Base-by-base conservation (phyloP, 2,113 vertebrate species). In the Craseonycteris thonglongyai region DNA sequence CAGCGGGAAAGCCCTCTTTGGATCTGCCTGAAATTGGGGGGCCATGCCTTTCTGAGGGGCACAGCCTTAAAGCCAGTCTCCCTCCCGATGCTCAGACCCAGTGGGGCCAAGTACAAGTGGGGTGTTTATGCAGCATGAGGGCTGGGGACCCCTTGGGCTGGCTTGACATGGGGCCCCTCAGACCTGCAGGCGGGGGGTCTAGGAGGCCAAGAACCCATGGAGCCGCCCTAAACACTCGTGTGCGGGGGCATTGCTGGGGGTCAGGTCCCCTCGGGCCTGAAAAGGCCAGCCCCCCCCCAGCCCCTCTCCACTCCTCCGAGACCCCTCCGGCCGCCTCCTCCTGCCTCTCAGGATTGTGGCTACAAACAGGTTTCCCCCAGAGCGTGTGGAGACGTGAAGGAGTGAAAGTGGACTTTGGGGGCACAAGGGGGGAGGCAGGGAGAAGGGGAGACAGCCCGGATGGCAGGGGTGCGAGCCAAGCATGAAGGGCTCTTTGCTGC, bases 331-430 rank as follows among this genome's bases (percentile, higher is more conserved):
- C 82, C 0, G 3, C 35, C 8, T 88, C 28, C 65, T 49, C 42
- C 65, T 49, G 1, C 26, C 35, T 94, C 63, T 82, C 30, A 69
- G 66, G 58, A 65, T 58, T 63, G 47, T 54, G 18, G 45, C 45
- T 33, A 68, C 26, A 22, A 19, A 14, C 1, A 14, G 35, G 28
- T 24, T 59, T 79, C 26, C 3, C 59, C 47, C 58, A 0, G 0
- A 82, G 58, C 74, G 45, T 45, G 69, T 19, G 24, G 54, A 51
- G 21, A 58, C 38, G 56, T 10, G 38, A 58, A n/a, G 12, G 56
- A 51, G 66, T 45, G 74, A 33, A 35, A 14, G 74, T 79, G 38
- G 33, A 19, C 22, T 2, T 72, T 61, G 38, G 2, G 24, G 38
- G 72, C 56, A 42, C 7, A 11, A 38, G 28, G 38, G 38, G 2